Evolutionary conservation across 2,797 vertebrate genomes (phyloP), one percentile per base, ranked within the genome.

Genomic region (Sparidentex hasta): DNA sequence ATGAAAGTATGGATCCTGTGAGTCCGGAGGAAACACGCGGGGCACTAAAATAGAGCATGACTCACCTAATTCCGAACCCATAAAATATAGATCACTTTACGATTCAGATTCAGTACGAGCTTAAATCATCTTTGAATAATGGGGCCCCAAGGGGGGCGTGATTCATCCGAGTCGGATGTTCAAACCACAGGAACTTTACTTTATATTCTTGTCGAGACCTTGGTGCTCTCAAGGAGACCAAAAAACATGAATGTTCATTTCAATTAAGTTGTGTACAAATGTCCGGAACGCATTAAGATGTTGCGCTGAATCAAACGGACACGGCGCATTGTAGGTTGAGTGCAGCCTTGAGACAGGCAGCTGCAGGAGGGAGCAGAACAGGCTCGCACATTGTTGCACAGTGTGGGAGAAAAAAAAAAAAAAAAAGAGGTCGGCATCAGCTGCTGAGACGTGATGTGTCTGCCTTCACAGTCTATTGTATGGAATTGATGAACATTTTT

Each of bases 61-160:
- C 21, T 76, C 38, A 70, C 41, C 50, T 20, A 33, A 59, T 65
- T 76, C n/a, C 8, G 71, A 52, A 64, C 68, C 8, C 20, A 65
- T 54, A 51, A 9, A 48, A 33, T 29, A 55, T 52, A 27, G 0
- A 69, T 75, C 0, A 44, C 48, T 50, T 51, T 33, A 62, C 64
- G 59, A 58, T 41, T 63, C 64, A 57, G 6, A 64, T 62, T 46
- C 55, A 18, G 4, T 25, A 47, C 51, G n/a, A 38, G 4, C 25
- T 76, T 21, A 73, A 75, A 61, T 48, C 3, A 29, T 50, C n/a
- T 4, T 62, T 71, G 50, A 79, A 66, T 59, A 47, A 78, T 47
- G 12, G 7, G 7, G 25, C 38, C n/a, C 18, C 14, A 44, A 14
- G 1, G 16, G 16, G 21, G 25, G 20, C 12, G 20, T 47, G 25